These are phyloP conservation scores for Alethe diademata DNA, from an alignment of 2,113 vertebrate species.

Conservation along the genomic window DNA sequence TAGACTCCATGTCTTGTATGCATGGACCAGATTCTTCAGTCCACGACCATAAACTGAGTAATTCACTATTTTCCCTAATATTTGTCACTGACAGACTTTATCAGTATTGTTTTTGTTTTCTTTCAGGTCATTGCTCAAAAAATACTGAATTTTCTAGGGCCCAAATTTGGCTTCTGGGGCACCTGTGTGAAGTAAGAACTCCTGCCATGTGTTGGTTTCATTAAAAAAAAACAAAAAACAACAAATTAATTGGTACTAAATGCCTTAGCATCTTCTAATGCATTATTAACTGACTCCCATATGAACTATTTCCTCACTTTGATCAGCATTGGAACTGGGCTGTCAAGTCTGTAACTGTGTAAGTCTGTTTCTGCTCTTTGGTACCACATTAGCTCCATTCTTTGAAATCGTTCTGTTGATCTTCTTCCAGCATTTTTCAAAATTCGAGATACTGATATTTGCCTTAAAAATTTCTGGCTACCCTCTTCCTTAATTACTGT, in stretches of 20 bases:
- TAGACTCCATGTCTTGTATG: background rate
- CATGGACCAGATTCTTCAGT: background rate
- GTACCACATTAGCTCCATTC: background rate
- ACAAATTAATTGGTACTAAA: background rate
- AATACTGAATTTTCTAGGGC: constrained; percentile 52
- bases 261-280: background rate
- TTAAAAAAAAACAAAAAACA: background rate
- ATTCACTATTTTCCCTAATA: background rate
- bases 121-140: constrained; percentile 62
- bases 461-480: background rate
- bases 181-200: constrained; percentile 45
- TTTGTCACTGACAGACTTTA: constrained; percentile 7
- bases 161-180: constrained; percentile 48
- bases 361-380: background rate
- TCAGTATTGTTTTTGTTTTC: constrained; percentile 58
- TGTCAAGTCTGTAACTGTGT: background rate
- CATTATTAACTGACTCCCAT: background rate
- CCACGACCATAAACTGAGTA: background rate
- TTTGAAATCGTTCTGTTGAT: background rate
- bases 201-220: background rate
- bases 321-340: background rate
- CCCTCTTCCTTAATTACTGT: background rate
- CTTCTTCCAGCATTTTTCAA: background rate
- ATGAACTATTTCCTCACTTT: background rate
- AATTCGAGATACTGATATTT: background rate